These are phyloP conservation scores for Podarcis cretensis DNA, from an alignment of 2,113 vertebrate species.

Conservation along the genomic window DNA sequence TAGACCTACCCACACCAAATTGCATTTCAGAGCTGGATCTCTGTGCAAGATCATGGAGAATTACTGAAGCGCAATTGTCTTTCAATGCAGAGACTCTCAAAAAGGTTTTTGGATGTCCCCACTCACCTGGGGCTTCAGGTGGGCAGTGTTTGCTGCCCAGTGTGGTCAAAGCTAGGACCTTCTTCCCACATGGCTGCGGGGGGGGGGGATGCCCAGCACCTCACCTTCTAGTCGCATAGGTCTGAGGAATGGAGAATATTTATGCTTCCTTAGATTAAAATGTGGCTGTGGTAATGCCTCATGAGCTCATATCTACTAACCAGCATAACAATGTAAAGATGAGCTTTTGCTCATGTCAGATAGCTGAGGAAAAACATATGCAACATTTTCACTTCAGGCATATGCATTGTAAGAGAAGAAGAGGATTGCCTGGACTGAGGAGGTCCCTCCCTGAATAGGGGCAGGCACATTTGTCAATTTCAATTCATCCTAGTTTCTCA, in stretches of 20 bases:
- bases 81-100: neutral
- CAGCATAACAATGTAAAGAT: neutral
- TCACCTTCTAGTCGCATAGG: too few relatives aligned
- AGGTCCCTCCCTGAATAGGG: neutral
- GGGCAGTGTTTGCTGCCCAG: too few relatives aligned
- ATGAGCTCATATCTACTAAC: neutral
- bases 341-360: neutral
- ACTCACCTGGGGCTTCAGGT: too few relatives aligned
- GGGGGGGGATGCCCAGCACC: too few relatives aligned
- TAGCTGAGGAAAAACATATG: neutral
- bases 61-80: neutral
- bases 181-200: too few relatives aligned
- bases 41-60: neutral
- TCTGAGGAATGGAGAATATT: neutral
- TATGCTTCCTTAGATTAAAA: neutral
- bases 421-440: neutral
- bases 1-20: neutral
- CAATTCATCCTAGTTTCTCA: too few relatives aligned
- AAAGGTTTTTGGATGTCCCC: neutral
- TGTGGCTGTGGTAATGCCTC: neutral
- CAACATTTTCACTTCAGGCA: neutral
- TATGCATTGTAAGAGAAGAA: neutral
- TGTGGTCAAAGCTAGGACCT: too few relatives aligned
- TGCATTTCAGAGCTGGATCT: neutral
- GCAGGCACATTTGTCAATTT: too few relatives aligned